These are phyloP conservation scores for Cynaeus angustus DNA, from an alignment of 2,888 invertebrate genomes.

Conservation along the genomic window DNA sequence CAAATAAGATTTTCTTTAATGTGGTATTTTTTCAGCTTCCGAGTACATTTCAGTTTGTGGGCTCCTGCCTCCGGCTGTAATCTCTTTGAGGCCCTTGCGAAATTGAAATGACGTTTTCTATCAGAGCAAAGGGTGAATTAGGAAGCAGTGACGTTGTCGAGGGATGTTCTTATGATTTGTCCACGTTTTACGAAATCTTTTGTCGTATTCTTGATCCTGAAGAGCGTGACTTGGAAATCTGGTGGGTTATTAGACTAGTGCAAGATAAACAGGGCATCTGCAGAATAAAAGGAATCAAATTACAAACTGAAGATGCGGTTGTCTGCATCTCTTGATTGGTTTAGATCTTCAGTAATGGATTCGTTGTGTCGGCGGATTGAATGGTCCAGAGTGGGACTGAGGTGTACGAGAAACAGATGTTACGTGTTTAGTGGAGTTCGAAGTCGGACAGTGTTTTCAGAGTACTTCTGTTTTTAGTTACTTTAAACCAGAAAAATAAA, in stretches of 20 bases:
- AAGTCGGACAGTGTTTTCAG: too few relatives aligned
- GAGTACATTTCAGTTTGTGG: conserved; percentile 19
- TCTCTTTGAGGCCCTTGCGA: conserved; percentile 19
- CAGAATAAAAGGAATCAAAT: conserved; percentile 49
- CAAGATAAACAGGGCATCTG: conserved; percentile 50
- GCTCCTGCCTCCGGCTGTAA: background rate
- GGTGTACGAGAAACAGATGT: background rate
- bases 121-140: conserved; percentile 35
- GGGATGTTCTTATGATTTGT: conserved; percentile 49
- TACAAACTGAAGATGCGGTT: conserved; percentile 22
- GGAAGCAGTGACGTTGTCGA: conserved; percentile 29
- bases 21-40: conserved; percentile 19
- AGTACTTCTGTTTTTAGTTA: too few relatives aligned
- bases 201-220: conserved; percentile 50
- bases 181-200: conserved; percentile 51
- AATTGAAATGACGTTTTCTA: conserved; percentile 41
- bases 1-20: conserved; percentile 15
- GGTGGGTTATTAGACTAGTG: conserved; percentile 50
- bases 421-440: too few relatives aligned
- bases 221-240: conserved; percentile 55
- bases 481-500: too few relatives aligned
- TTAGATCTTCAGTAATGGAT: conserved; percentile 22
- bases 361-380: conserved; percentile 15
- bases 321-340: conserved; percentile 23
- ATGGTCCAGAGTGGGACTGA: background rate